Percentiles rank a stretch among this genome's conserved stretches.
These are phyloP conservation scores for Acanthacorydalis orientalis DNA, from an alignment of 2,888 invertebrate genomes.

Conservation along the genomic window DNA sequence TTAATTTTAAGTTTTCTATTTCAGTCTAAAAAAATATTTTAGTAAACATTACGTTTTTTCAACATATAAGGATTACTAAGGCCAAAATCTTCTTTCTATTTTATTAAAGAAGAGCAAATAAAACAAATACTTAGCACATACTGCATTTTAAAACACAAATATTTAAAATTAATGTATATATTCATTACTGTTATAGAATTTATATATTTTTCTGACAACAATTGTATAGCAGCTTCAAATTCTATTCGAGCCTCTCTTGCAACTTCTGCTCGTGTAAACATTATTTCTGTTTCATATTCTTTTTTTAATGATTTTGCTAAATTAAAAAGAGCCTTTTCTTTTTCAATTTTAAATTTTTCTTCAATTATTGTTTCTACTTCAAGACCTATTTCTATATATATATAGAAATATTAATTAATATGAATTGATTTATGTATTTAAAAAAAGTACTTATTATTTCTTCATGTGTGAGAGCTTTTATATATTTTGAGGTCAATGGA, in stretches of 20 bases:
- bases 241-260: slow-evolving; percentile 2
- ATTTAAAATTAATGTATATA: too few relatives aligned
- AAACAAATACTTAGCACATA: too few relatives aligned
- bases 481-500: slow-evolving; percentile 22
- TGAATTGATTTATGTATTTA: neutral
- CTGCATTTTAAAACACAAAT: too few relatives aligned
- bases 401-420: neutral
- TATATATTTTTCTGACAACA: slow-evolving; percentile 6
- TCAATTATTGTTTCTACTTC: slow-evolving; percentile 16
- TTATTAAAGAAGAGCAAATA: neutral
- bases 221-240: neutral
- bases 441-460: slow-evolving; percentile 21
- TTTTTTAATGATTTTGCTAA: slow-evolving; percentile 15
- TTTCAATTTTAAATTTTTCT: slow-evolving; percentile 18
- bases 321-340: slow-evolving; percentile 17
- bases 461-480: slow-evolving; percentile 24
- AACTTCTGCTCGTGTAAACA: slow-evolving; percentile 12
- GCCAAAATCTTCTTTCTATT: too few relatives aligned
- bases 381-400: neutral
- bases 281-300: slow-evolving; percentile 12
- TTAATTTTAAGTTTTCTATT: slow-evolving; percentile 8
- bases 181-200: neutral
- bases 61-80: too few relatives aligned
- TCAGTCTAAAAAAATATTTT: slow-evolving; percentile 4
- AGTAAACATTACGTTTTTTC: too few relatives aligned